Percentiles rank a stretch among this genome's conserved stretches.
phyloP scores from a whole-genome alignment of 2,113 vertebrate genomes.

The Fregata magnificens region DNA sequence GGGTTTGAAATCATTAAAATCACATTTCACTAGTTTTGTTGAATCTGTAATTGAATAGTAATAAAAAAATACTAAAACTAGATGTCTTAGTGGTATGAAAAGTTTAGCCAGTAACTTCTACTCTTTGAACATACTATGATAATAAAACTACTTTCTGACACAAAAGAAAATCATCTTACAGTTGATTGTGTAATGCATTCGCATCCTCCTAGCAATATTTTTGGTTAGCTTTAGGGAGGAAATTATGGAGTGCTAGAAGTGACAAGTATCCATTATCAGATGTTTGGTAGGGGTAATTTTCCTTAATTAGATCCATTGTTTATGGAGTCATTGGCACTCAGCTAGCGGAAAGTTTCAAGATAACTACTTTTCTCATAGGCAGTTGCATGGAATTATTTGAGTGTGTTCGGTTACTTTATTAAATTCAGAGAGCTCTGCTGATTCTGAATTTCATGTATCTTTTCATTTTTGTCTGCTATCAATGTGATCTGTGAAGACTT shows the following conservation, averaged over 20 bases:
- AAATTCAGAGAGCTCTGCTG: slow-evolving; percentile 48
- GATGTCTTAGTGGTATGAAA: neutral
- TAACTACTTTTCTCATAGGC: neutral
- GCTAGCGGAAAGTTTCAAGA: slow-evolving; percentile 49
- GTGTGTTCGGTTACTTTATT: slow-evolving; percentile 22
- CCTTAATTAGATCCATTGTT: slow-evolving; percentile 66
- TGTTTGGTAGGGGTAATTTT: slow-evolving; percentile 44
- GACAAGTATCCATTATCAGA: slow-evolving; percentile 43
- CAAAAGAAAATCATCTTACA: neutral
- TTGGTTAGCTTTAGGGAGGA: slow-evolving; percentile 29
- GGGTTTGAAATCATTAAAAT: neutral
- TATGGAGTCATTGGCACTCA: slow-evolving; percentile 34
- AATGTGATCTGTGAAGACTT: slow-evolving; percentile 50
- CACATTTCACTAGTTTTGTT: neutral
- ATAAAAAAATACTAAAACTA: neutral
- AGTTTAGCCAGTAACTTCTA: neutral
- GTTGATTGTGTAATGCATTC: neutral
- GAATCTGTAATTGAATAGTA: neutral
- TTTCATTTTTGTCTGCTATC: slow-evolving; percentile 55
- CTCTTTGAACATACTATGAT: neutral
- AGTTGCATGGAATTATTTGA: slow-evolving; percentile 33
- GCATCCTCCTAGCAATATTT: neutral
- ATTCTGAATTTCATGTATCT: slow-evolving; percentile 42
- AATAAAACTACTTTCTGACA: neutral
- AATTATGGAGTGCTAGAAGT: slow-evolving; percentile 35